phyloP scores from a whole-genome alignment of 2,888 invertebrate species.

The Steinernema carpocapsae region DNA sequence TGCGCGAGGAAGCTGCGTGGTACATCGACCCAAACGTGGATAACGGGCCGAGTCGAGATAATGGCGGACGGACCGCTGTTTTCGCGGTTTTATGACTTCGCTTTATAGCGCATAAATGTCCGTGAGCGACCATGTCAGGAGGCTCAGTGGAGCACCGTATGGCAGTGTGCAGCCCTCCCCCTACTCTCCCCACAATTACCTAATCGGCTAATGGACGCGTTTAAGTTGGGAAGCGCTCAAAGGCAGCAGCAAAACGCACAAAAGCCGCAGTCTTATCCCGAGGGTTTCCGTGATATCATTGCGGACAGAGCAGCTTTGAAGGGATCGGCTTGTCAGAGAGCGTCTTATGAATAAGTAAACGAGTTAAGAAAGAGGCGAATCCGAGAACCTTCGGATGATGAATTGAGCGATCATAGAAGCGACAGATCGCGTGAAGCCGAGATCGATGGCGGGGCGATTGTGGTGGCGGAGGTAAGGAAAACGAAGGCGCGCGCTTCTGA shows the following conservation, averaged over 20 bases:
- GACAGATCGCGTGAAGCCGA: conserved; percentile 31
- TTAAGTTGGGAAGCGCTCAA: background rate
- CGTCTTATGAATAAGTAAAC: conserved; percentile 30
- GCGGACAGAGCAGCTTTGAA: background rate
- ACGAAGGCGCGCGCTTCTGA: conserved; percentile 32
- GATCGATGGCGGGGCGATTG: conserved; percentile 34
- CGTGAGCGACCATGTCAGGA: background rate
- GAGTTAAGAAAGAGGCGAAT: background rate
- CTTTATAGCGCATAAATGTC: conserved; percentile 28
- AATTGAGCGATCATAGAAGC: conserved; percentile 28
- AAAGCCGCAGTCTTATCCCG: background rate
- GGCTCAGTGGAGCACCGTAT: conserved; percentile 27
- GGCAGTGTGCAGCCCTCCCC: conserved; percentile 5
- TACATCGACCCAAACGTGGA: too few relatives aligned
- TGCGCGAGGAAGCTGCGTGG: conserved; percentile 4
- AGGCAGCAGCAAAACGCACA: background rate
- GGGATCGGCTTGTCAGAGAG: conserved; percentile 5
- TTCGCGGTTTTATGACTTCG: conserved; percentile 27
- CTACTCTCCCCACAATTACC: conserved; percentile 26
- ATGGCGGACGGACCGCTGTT: conserved; percentile 27
- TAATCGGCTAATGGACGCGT: conserved; percentile 5
- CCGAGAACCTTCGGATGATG: background rate
- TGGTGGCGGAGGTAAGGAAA: conserved; percentile 9
- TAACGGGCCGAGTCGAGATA: conserved; percentile 11
- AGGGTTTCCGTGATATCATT: background rate